Conservation (phyloP, 2,797 vertebrate genomes). For the Pelodytes ibericus region DNA sequence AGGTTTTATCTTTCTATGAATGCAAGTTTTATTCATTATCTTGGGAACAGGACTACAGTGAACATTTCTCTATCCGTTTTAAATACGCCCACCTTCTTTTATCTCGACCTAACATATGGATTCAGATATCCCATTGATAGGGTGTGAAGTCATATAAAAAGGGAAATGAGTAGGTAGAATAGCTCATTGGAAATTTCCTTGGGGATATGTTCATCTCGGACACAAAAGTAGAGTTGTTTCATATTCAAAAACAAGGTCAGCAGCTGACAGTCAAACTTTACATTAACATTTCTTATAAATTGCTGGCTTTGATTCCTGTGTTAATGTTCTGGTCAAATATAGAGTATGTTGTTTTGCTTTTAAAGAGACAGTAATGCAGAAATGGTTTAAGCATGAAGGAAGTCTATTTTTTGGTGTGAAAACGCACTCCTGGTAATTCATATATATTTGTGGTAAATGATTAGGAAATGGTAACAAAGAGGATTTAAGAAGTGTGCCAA, state of each 20-base stretch:
- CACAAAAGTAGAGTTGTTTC: slow-evolving; percentile 47
- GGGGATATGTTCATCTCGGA: slow-evolving; percentile 48
- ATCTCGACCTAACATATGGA: slow-evolving; percentile 50
- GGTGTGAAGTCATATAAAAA: slow-evolving; percentile 56
- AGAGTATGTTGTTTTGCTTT: not conserved
- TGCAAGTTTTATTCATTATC: slow-evolving; percentile 47
- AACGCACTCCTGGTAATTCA: too few species aligned
- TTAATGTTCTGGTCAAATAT: not conserved
- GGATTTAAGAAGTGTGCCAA: too few species aligned
- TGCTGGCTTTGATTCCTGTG: not conserved
- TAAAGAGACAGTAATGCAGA: too few species aligned
- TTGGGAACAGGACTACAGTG: slow-evolving; percentile 44
- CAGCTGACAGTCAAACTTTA: slow-evolving; percentile 41
- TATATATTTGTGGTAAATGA: too few species aligned
- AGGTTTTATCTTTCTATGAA: slow-evolving; percentile 39
- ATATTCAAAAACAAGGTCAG: slow-evolving; percentile 48
- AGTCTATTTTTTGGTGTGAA: too few species aligned
- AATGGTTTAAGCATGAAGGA: too few species aligned
- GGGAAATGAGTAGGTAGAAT: slow-evolving; percentile 54
- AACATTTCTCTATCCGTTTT: slow-evolving; percentile 50
- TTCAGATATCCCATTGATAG: slow-evolving; percentile 52
- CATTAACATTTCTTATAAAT: slow-evolving; percentile 16
- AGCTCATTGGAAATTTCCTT: slow-evolving; percentile 51
- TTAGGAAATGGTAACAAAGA: too few species aligned
- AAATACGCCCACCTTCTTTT: slow-evolving; percentile 52